Evolutionary conservation across 2,797 vertebrate species (phyloP).

Genomic region (Enoplosus armatus): DNA sequence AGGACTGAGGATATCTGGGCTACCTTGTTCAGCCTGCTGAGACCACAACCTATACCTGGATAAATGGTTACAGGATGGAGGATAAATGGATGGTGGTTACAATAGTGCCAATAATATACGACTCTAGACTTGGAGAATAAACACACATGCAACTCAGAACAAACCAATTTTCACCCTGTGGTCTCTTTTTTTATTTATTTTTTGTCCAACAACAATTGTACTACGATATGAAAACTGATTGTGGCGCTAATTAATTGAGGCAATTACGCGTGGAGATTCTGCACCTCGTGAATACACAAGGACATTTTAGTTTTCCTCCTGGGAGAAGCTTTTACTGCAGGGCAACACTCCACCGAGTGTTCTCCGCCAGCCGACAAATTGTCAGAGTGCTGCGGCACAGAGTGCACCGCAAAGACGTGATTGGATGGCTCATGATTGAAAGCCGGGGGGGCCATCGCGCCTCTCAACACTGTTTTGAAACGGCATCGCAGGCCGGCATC

Average conservation of each 20-base stretch:
- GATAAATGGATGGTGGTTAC: neutral
- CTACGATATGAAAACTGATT: neutral
- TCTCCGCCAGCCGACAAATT: slow-evolving; percentile 2
- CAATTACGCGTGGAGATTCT: neutral
- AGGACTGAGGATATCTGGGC: neutral
- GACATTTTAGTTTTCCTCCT: neutral
- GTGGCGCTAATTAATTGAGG: neutral
- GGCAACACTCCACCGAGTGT: neutral
- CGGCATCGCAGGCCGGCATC: neutral
- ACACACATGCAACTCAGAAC: neutral
- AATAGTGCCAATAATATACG: neutral
- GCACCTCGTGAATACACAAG: neutral
- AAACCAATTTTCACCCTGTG: neutral
- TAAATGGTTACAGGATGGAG: neutral
- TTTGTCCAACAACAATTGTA: neutral
- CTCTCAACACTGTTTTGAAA: neutral
- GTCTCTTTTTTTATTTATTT: no score
- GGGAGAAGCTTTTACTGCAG: neutral
- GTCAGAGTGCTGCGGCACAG: neutral
- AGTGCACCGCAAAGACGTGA: neutral
- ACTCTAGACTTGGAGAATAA: neutral
- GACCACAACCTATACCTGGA: neutral
- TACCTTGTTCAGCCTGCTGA: neutral
- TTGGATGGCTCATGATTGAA: slow-evolving; percentile 1
- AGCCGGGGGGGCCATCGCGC: neutral